These are phyloP conservation scores for Laupala kohalensis DNA, from an alignment of 1,140 invertebrate genomes.

Conservation along the genomic window DNA sequence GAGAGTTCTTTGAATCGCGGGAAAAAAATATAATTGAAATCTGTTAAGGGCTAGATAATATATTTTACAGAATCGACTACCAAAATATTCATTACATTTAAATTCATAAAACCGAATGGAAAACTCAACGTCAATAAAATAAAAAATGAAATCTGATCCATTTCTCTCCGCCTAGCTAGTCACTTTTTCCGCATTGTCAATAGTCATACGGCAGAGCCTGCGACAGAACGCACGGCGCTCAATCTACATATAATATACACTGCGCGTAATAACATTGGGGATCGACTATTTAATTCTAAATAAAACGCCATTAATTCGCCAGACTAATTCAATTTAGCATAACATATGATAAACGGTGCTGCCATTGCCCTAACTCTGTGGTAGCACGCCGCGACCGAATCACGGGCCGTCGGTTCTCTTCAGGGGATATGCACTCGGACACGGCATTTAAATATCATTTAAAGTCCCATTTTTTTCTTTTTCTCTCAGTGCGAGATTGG, in stretches of 20 bases:
- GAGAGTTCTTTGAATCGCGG: too few relatives aligned
- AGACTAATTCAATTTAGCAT: background rate
- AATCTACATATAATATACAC: background rate
- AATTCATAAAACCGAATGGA: too few relatives aligned
- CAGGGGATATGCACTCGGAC: background rate
- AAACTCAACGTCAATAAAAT: too few relatives aligned
- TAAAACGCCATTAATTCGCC: background rate
- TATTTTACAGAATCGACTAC: too few relatives aligned
- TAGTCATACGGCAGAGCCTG: background rate
- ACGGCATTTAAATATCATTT: background rate
- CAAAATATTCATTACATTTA: too few relatives aligned
- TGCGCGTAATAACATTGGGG: background rate
- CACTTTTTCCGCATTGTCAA: background rate
- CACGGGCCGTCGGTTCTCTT: background rate
- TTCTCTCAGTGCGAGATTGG: background rate
- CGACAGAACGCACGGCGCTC: background rate
- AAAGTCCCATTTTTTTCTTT: background rate
- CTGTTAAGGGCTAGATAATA: too few relatives aligned
- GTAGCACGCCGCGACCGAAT: background rate
- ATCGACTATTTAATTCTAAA: background rate
- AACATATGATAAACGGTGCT: background rate
- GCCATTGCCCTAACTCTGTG: background rate
- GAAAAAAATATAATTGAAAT: too few relatives aligned
- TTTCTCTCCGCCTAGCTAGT: too few relatives aligned
- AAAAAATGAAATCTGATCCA: background rate